Percentiles rank a stretch among this genome's conserved stretches.
Conservation (phyloP, 2,797 vertebrate species). For the Sphenodon punctatus region DNA sequence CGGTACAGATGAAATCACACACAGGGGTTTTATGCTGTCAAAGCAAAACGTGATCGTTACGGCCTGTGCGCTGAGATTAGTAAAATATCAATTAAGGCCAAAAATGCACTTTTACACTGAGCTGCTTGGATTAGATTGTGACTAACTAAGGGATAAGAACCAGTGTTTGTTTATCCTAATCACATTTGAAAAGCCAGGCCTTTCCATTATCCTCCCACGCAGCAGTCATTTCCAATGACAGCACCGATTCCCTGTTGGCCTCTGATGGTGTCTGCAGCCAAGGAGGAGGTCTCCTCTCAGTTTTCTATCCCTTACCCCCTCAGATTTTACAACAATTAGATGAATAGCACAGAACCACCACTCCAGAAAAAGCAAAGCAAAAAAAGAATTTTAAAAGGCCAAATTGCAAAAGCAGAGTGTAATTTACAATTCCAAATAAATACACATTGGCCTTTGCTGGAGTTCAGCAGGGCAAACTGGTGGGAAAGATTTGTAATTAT, state of each 20-base stretch:
- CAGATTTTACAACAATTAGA: conserved; percentile 10
- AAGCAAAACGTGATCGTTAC: conserved; percentile 57
- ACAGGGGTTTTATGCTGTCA: conserved; percentile 63
- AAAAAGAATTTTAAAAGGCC: not conserved
- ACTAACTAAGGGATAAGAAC: conserved; percentile 64
- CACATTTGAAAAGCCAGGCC: conserved; percentile 48
- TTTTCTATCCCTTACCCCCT: conserved; percentile 4
- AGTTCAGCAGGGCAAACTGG: conserved; percentile 34
- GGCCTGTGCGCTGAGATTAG: conserved; percentile 60
- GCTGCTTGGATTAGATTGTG: conserved; percentile 64
- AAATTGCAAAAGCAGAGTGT: not conserved
- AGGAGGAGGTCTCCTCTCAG: not conserved
- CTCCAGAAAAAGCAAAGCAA: not conserved
- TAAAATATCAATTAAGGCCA: conserved; percentile 70
- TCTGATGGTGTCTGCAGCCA: conserved; percentile 29
- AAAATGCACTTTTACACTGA: conserved; percentile 66
- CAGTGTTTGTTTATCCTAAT: conserved; percentile 67
- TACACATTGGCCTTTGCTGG: not conserved
- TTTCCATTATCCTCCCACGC: conserved; percentile 32
- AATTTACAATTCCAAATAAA: conserved; percentile 32
- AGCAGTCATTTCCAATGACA: conserved; percentile 53
- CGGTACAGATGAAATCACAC: conserved; percentile 49
- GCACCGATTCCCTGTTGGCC: conserved; percentile 35
- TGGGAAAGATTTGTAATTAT: conserved; percentile 43
- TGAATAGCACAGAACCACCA: not conserved